Evolutionary conservation across 2,797 vertebrate genomes (phyloP).

Genomic region (Coregonus suidteri): DNA sequence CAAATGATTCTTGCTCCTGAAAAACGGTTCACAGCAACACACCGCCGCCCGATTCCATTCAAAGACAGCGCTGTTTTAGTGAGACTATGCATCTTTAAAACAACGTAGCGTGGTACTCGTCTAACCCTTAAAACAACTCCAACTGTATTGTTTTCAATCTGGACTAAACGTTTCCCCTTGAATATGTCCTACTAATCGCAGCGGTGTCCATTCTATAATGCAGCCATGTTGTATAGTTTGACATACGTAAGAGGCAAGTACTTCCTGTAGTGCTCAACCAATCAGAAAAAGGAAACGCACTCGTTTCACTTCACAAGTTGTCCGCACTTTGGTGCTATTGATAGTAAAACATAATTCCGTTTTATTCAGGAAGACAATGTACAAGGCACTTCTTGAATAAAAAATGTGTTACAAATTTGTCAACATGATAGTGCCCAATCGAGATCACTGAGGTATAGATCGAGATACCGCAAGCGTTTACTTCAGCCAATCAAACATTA

Average conservation of each 20-base stretch:
- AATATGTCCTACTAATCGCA: constrained; percentile 50
- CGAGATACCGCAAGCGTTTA: not conserved
- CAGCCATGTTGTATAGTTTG: constrained; percentile 63
- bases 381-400: not conserved
- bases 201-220: not conserved
- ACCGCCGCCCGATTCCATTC: constrained; percentile 27
- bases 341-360: not conserved
- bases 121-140: constrained; percentile 19
- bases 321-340: too few species aligned
- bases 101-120: constrained; percentile 18
- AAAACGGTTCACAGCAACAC: constrained; percentile 45
- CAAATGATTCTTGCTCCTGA: constrained; percentile 35
- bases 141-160: not conserved
- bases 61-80: constrained; percentile 56
- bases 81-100: constrained; percentile 52
- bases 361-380: not conserved
- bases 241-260: constrained; percentile 44
- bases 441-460: too few species aligned
- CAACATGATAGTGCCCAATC: too few species aligned
- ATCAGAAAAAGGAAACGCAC: constrained; percentile 45
- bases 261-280: constrained; percentile 70
- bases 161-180: constrained; percentile 46
- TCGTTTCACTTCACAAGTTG: not conserved
- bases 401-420: not conserved
- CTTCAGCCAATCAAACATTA: not conserved